Evolutionary conservation across 2,888 invertebrate genomes (phyloP).

Genomic region (Linnaemya vulpina): DNA sequence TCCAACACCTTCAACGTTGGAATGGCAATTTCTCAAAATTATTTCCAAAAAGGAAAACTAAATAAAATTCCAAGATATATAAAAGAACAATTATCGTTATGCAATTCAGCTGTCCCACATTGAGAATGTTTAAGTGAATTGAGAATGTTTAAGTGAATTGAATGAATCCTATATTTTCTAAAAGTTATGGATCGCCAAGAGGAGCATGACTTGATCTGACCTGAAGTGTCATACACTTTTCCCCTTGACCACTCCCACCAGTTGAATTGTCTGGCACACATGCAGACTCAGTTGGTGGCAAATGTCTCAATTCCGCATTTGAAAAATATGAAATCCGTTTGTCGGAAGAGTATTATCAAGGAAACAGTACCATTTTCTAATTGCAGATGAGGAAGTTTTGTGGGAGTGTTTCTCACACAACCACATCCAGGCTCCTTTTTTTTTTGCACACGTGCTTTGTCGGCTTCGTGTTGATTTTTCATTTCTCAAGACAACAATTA

Average conservation of each 20-base stretch:
- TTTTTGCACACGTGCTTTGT: slow-evolving; percentile 62
- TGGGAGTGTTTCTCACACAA: slow-evolving; percentile 36
- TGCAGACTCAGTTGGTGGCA: slow-evolving; percentile 52
- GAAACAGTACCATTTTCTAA: slow-evolving; percentile 54
- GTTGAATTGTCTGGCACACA: slow-evolving; percentile 12
- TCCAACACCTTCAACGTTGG: slow-evolving; percentile 43
- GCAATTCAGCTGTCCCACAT: slow-evolving; percentile 15
- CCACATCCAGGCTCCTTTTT: neutral
- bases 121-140: slow-evolving; percentile 20
- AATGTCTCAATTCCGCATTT: neutral
- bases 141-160: slow-evolving; percentile 5
- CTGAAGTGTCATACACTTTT: slow-evolving; percentile 62
- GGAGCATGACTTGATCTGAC: neutral
- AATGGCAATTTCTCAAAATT: slow-evolving; percentile 48
- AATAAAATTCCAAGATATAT: too few species aligned
- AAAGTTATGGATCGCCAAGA: slow-evolving; percentile 1
- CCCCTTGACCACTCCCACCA: slow-evolving; percentile 64
- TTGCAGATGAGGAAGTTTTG: slow-evolving; percentile 61
- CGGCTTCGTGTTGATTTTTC: slow-evolving; percentile 31
- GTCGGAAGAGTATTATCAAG: slow-evolving; percentile 50
- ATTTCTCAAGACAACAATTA: slow-evolving; percentile 1
- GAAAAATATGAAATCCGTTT: slow-evolving; percentile 19
- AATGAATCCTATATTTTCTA: neutral
- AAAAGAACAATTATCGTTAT: neutral
- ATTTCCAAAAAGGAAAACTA: neutral